Conservation (phyloP, 2,113 vertebrate species). For the Cyrtonyx montezumae region DNA sequence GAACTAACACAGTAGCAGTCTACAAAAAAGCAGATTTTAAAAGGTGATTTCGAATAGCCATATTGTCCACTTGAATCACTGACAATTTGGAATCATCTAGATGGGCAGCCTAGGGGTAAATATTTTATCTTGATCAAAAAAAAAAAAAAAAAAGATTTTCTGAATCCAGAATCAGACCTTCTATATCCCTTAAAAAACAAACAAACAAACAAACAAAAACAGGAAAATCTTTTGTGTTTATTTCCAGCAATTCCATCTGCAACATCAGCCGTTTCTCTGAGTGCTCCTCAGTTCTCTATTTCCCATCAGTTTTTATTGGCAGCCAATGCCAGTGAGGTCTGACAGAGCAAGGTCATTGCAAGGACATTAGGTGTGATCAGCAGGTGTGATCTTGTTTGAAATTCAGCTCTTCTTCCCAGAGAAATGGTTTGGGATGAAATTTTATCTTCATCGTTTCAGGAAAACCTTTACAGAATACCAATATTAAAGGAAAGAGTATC, state of each 20-base stretch:
- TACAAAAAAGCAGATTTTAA: background rate
- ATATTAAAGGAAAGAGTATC: background rate
- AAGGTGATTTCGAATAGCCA: background rate
- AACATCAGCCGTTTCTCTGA: background rate
- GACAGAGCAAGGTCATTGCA: background rate
- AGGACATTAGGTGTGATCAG: background rate
- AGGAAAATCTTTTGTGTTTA: background rate
- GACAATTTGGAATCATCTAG: background rate
- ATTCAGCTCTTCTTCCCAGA: background rate
- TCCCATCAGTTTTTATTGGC: background rate
- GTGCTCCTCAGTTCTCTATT: background rate
- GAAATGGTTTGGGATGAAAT: background rate
- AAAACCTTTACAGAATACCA: slow-evolving; percentile 20
- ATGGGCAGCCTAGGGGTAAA: background rate
- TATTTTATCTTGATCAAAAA: background rate
- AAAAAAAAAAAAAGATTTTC: background rate
- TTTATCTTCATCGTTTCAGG: background rate
- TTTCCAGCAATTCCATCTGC: background rate
- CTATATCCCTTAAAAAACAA: background rate
- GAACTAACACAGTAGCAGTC: background rate
- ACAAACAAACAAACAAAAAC: no score
- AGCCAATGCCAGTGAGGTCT: background rate
- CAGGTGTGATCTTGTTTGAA: background rate
- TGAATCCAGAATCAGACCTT: background rate
- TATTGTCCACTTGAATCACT: background rate